These are phyloP conservation scores for Calonectris borealis DNA, from an alignment of 2,113 vertebrate genomes.

Conservation along the genomic window DNA sequence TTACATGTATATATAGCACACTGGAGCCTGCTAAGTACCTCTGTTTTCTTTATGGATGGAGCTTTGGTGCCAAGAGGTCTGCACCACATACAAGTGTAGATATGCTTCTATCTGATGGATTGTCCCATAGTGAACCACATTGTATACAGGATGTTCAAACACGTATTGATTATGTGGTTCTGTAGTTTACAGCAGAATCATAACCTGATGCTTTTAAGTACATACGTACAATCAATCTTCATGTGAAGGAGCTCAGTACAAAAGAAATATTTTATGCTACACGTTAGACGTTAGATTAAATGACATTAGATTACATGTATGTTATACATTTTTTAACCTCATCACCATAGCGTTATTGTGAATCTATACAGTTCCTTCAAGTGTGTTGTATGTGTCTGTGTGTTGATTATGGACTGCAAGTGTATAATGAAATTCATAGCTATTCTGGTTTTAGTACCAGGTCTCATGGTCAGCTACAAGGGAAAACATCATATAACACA, in stretches of 20 bases:
- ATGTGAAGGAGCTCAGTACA: background rate
- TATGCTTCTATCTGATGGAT: conserved; percentile 40
- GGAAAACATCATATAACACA: background rate
- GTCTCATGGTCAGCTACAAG: background rate
- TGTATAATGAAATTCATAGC: background rate
- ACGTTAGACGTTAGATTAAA: background rate
- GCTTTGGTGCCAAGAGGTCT: conserved; percentile 72
- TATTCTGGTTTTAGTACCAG: background rate
- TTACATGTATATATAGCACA: conserved; percentile 55
- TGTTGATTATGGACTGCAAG: background rate
- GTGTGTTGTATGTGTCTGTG: background rate
- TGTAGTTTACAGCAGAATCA: conserved; percentile 23
- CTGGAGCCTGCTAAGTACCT: conserved; percentile 69
- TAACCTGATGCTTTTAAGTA: conserved; percentile 36
- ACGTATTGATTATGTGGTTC: conserved; percentile 11
- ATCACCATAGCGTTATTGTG: background rate
- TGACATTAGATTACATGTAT: background rate
- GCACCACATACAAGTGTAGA: conserved; percentile 26
- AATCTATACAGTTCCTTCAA: background rate
- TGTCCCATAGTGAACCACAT: background rate
- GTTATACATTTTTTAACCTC: background rate
- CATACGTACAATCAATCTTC: conserved; percentile 5
- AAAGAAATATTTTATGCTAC: background rate
- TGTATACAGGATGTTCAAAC: conserved; percentile 43
- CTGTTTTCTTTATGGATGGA: conserved; percentile 67